Conservation (phyloP, 1,140 invertebrate species). For the Microplitis demolitor region DNA sequence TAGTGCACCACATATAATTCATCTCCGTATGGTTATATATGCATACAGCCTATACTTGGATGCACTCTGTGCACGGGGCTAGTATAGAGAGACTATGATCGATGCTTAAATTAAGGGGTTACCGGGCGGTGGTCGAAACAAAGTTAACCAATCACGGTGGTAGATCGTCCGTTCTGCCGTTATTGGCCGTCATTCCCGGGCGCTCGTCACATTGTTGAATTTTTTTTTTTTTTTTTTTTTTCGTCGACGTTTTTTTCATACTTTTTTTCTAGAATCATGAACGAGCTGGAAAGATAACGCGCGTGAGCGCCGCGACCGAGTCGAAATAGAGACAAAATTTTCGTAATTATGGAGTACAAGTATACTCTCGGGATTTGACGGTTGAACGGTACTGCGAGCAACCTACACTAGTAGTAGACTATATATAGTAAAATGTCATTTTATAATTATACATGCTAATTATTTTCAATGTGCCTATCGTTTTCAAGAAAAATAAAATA, state of each 20-base stretch:
- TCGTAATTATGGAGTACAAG: slow-evolving; percentile 52
- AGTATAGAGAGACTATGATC: slow-evolving; percentile 41
- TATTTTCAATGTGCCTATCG: slow-evolving; percentile 45
- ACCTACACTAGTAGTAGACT: slow-evolving; percentile 30
- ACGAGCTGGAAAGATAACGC: slow-evolving; percentile 6
- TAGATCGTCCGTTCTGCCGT: slow-evolving; percentile 35
- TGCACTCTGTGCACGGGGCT: neutral
- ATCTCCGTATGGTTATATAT: too few species aligned
- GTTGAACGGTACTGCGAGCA: slow-evolving; percentile 42
- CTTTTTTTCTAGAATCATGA: slow-evolving; percentile 28
- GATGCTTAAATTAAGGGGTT: slow-evolving; percentile 52
- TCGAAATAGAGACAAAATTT: slow-evolving; percentile 39
- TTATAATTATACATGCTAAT: slow-evolving; percentile 62
- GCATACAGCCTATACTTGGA: too few species aligned
- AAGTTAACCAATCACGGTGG: slow-evolving; percentile 51
- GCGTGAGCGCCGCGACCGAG: slow-evolving; percentile 3
- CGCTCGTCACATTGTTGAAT: slow-evolving; percentile 38
- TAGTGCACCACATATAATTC: too few species aligned
- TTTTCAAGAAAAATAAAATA: neutral
- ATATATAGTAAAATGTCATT: slow-evolving; percentile 49
- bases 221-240: slow-evolving; percentile 35
- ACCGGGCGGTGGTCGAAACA: slow-evolving; percentile 41
- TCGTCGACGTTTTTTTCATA: neutral
- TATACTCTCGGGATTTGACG: slow-evolving; percentile 49
- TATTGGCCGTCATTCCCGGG: slow-evolving; percentile 40